phyloP scores from a whole-genome alignment of 2,888 invertebrate species.

The Idaea dimidiata region DNA sequence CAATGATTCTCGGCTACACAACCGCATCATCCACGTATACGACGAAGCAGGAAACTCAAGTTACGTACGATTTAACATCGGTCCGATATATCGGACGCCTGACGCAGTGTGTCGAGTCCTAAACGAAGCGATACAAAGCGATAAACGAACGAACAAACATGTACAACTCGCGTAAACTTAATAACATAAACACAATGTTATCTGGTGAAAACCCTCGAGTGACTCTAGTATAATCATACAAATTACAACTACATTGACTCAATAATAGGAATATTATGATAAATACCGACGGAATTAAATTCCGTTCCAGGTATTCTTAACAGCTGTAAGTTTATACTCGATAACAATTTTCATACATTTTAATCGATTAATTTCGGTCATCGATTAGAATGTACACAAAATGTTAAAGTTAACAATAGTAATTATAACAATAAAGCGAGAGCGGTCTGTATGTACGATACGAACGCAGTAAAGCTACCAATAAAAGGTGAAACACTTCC shows the following conservation, averaged over 20 bases:
- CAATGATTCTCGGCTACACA: neutral
- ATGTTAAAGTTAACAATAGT: constrained; percentile 17
- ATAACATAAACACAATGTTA: constrained; percentile 23
- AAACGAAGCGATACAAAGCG: constrained; percentile 26
- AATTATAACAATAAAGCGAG: constrained; percentile 13
- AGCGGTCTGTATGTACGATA: constrained; percentile 14
- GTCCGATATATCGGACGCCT: neutral
- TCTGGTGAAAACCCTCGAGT: constrained; percentile 22
- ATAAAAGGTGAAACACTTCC: constrained; percentile 55
- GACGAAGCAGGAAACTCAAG: constrained; percentile 19
- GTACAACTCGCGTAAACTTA: constrained; percentile 29
- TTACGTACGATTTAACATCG: neutral
- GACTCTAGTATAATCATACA: constrained; percentile 23
- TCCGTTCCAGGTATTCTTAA: constrained; percentile 21
- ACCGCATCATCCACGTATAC: constrained; percentile 5
- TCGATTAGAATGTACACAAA: constrained; percentile 15
- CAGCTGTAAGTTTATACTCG: constrained; percentile 21
- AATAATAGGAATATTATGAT: constrained; percentile 30
- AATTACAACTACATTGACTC: constrained; percentile 31
- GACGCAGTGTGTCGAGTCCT: constrained; percentile 4
- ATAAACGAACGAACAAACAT: constrained; percentile 27
- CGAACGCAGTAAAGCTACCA: constrained; percentile 45
- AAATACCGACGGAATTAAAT: constrained; percentile 15
- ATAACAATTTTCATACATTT: constrained; percentile 14
- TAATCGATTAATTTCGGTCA: constrained; percentile 8